Evolutionary conservation across 2,797 vertebrate species (phyloP).

Genomic region (Heterohyrax brucei): DNA sequence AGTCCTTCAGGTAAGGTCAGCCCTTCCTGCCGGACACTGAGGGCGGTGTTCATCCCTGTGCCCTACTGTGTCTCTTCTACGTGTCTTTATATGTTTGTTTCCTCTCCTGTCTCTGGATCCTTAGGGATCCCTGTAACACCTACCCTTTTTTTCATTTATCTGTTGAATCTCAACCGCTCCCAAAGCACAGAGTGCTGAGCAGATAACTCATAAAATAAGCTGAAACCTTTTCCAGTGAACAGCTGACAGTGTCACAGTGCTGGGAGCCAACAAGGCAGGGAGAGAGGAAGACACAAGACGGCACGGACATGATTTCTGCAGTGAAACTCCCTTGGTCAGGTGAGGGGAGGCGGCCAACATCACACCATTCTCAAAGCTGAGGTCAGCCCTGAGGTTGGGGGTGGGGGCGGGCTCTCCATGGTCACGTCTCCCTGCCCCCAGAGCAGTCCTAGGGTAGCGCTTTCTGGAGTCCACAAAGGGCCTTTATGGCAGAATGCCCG

Average conservation of each 20-base stretch:
- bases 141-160: conserved; percentile 66
- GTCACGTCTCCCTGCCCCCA: background rate
- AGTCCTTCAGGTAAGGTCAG: background rate
- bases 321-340: background rate
- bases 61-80: background rate
- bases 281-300: background rate
- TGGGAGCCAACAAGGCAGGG: background rate
- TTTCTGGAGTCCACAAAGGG: background rate
- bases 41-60: background rate
- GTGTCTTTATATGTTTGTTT: background rate
- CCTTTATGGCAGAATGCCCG: background rate
- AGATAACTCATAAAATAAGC: conserved; percentile 65
- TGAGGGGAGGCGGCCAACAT: rapidly evolving
- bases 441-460: background rate
- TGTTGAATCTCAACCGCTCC: conserved; percentile 63
- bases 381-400: background rate
- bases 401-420: background rate
- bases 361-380: background rate
- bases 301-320: background rate
- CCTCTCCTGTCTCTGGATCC: background rate
- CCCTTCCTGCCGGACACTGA: background rate
- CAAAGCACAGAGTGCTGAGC: conserved; percentile 42
- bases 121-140: background rate
- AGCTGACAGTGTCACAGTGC: conserved; percentile 43
- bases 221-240: conserved; percentile 60